Conservation (phyloP, 2,113 vertebrate species). For the Bubo bubo region DNA sequence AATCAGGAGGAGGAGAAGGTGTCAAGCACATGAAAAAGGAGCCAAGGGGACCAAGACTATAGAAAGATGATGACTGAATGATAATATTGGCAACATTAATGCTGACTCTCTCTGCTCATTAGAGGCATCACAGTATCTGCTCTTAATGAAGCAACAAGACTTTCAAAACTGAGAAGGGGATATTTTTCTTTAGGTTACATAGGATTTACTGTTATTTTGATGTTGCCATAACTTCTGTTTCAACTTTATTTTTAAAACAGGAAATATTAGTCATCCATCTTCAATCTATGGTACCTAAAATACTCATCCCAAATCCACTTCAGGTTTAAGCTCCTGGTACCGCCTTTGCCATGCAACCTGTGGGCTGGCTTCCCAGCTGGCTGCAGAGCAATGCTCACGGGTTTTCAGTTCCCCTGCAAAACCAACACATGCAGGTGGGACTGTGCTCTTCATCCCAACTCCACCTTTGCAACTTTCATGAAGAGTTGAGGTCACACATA, state of each 20-base stretch:
- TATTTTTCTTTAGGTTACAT: background rate
- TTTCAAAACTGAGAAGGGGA: background rate
- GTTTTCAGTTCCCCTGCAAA: background rate
- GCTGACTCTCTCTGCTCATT: background rate
- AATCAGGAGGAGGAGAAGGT: background rate
- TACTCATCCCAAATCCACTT: background rate
- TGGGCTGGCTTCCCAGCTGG: background rate
- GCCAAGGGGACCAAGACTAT: background rate
- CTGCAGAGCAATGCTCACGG: fast-evolving
- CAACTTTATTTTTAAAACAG: background rate
- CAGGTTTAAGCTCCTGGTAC: background rate
- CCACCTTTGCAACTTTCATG: background rate
- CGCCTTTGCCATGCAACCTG: background rate
- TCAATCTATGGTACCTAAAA: background rate
- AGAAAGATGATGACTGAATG: background rate
- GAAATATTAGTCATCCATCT: background rate
- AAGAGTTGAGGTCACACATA: background rate
- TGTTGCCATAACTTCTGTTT: background rate
- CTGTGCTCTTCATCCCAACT: background rate
- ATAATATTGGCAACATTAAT: background rate
- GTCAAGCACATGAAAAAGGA: background rate
- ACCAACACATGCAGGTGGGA: fast-evolving
- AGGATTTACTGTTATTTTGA: background rate
- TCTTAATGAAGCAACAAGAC: background rate
- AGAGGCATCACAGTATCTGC: background rate